Evolutionary conservation across 2,888 invertebrate species (phyloP).

Genomic region (Caenorhabditis sulstoni): DNA sequence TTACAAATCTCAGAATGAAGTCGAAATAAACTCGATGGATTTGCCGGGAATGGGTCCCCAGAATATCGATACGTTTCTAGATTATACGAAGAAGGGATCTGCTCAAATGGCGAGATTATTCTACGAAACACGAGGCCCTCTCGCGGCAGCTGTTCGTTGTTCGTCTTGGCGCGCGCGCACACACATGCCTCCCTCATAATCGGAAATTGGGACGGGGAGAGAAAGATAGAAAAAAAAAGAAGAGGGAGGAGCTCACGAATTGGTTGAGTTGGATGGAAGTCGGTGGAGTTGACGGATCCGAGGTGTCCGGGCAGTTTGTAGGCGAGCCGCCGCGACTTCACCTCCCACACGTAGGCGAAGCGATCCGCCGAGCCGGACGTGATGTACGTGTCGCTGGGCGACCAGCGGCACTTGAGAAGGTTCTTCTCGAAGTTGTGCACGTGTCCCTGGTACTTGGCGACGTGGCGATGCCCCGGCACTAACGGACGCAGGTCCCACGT

Average conservation of each 20-base stretch:
- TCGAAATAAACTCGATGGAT: too few relatives aligned
- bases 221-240: constrained; percentile 1
- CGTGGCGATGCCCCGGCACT: constrained; percentile 93
- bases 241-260: constrained; percentile 84
- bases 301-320: constrained; percentile 98
- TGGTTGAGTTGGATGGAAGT: constrained; percentile 94
- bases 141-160: constrained; percentile 4
- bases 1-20: too few relatives aligned
- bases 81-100: too few relatives aligned
- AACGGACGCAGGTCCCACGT: constrained; percentile 98
- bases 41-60: too few relatives aligned
- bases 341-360: constrained; percentile 97
- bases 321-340: constrained; percentile 90
- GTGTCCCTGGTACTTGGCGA: constrained; percentile 91
- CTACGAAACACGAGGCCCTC: too few relatives aligned
- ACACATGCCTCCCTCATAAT: background rate
- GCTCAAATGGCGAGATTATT: too few relatives aligned
- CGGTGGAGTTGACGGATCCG: constrained; percentile 95
- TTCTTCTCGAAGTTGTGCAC: constrained; percentile 99
- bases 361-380: constrained; percentile 92
- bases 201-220: constrained; percentile 17
- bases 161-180: background rate
- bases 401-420: constrained; percentile 93
- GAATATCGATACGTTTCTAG: too few relatives aligned
- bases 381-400: constrained; percentile 92